Percentiles rank a stretch among this genome's conserved stretches.
phyloP scores from a whole-genome alignment of 2,888 invertebrate genomes.

The Leptinotarsa tumamoca region DNA sequence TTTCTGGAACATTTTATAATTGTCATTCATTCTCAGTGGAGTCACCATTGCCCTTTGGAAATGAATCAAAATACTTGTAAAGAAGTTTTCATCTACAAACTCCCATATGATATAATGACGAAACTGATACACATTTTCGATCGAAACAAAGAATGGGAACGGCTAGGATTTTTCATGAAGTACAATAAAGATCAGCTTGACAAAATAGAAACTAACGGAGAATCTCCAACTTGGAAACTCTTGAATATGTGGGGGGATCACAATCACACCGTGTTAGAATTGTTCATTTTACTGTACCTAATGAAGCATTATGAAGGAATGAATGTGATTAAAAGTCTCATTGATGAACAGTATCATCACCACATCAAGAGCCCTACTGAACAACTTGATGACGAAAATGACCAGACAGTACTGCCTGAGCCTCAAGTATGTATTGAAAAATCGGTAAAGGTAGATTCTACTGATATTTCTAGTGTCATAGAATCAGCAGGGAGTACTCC shows the following conservation, averaged over 20 bases:
- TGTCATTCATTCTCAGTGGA: too few species aligned
- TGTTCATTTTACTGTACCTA: conserved; percentile 79
- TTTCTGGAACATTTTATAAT: too few species aligned
- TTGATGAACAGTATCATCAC: conserved; percentile 75
- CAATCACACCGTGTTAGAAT: conserved; percentile 84
- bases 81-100: conserved; percentile 72
- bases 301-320: conserved; percentile 85
- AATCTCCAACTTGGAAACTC: conserved; percentile 81
- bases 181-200: conserved; percentile 72
- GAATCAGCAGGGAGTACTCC: conserved; percentile 63
- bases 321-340: conserved; percentile 74
- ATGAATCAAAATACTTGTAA: neutral
- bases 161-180: conserved; percentile 78
- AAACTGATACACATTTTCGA: conserved; percentile 84
- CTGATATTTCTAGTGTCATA: conserved; percentile 63
- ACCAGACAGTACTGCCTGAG: conserved; percentile 40
- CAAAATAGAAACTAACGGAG: conserved; percentile 70
- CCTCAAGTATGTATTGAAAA: conserved; percentile 42
- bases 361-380: conserved; percentile 66
- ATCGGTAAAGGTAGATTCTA: conserved; percentile 52
- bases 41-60: too few species aligned
- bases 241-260: conserved; percentile 84
- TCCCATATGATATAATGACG: conserved; percentile 77
- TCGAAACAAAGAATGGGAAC: conserved; percentile 83
- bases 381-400: conserved; percentile 34